Base-by-base conservation (phyloP, 2,888 invertebrate species). In the Hedya salicella region DNA sequence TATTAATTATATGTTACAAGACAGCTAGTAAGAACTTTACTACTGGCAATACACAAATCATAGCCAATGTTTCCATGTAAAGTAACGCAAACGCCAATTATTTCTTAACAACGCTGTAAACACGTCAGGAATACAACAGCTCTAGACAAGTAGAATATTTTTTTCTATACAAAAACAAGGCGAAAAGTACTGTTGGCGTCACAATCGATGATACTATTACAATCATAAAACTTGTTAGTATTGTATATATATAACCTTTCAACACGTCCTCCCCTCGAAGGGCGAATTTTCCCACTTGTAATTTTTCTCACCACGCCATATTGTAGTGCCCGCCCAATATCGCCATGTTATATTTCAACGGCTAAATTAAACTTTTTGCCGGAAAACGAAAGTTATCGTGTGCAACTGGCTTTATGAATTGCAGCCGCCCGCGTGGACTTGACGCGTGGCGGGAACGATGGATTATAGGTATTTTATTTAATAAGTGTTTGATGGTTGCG, bases 291-390 rank as follows among this genome's bases (percentile, higher is more conserved):
- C 82, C 81, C 78, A 79, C 81, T 81, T 78, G 86, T 85, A 87
- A 88, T 89, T 88, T 88, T 85, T 86, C 85, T 79, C 77, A 70
- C 70, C 78, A 69, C 76, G n/a, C 78, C 83, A 83, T 86, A 85
- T 84, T 85, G 83, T 82, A 80, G 74, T 79, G 75, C 75, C 76
- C 78, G 75, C 77, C 82, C 85, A 81, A 86, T 86, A 86, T 79
- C 78, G 78, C 81, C 83, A 78, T 80, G 82, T 76, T 72, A 81
- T 85, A 84, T 85, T 84, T 83, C 84, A 80, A 81, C 84, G 77
- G 81, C 81, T 79, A 86, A 87, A 87, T 87, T 85, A 85, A 85
- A 86, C 83, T 85, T 87, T 87, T 87, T 84, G 80, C 79, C 70
- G 70, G 75, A 76, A 78, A 78, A 76, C 73, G 73, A 75, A 79